Evolutionary conservation across 2,797 vertebrate species (phyloP).

Genomic region (Cuculus canorus): DNA sequence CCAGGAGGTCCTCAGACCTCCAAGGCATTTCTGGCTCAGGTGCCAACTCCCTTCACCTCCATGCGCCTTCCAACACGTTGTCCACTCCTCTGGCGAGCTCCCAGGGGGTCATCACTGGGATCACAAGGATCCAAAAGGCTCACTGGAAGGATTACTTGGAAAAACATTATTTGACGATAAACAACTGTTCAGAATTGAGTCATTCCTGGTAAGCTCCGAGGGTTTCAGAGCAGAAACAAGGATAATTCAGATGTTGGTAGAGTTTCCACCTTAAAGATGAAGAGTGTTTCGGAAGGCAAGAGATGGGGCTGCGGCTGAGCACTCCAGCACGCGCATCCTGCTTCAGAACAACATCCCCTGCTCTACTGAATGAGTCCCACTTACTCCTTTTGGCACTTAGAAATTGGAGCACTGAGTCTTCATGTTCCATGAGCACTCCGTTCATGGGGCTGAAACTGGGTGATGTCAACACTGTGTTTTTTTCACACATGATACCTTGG

Average conservation of each 20-base stretch:
- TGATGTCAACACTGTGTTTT: too few species aligned
- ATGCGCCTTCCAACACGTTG: not conserved
- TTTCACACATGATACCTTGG: too few species aligned
- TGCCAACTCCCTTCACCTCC: not conserved
- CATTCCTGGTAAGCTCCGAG: not conserved
- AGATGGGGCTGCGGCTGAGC: not conserved
- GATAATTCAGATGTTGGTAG: not conserved
- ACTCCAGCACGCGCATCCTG: accelerated
- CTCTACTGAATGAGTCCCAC: not conserved
- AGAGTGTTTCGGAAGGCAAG: too few species aligned
- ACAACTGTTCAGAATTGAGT: not conserved
- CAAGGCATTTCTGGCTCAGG: accelerated
- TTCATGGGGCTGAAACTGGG: too few species aligned
- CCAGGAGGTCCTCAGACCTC: not conserved
- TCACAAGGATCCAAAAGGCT: too few species aligned
- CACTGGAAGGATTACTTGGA: accelerated
- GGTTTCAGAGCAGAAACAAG: not conserved
- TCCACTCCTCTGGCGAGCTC: too few species aligned
- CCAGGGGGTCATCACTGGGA: too few species aligned
- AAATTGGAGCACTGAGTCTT: not conserved
- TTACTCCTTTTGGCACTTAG: not conserved
- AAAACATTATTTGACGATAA: not conserved
- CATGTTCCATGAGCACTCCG: too few species aligned
- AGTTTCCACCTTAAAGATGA: too few species aligned
- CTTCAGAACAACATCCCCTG: not conserved